Percentiles rank a stretch among this genome's conserved stretches.
These are phyloP conservation scores for Pungitius pungitius DNA, from an alignment of 2,113 vertebrate genomes.

Conservation along the genomic window DNA sequence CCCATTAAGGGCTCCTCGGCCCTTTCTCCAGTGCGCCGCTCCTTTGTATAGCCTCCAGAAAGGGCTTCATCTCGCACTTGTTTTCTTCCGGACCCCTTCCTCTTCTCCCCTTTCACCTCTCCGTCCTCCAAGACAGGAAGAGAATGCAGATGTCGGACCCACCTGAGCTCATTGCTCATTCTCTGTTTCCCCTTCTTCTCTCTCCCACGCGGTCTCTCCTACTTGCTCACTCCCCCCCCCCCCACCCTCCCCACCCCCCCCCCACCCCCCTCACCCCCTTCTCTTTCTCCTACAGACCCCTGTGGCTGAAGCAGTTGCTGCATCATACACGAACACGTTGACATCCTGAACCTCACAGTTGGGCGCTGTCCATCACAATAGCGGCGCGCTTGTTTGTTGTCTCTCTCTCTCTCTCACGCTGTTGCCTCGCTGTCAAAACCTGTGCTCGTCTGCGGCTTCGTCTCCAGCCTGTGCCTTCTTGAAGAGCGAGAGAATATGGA, in stretches of 20 bases:
- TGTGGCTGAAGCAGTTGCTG: slow-evolving; percentile 68
- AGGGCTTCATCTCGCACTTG: slow-evolving; percentile 73
- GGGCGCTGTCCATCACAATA: slow-evolving; percentile 75
- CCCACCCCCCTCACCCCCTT: not conserved
- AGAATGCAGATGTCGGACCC: slow-evolving; percentile 72
- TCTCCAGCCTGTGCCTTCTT: slow-evolving; percentile 13
- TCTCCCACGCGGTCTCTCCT: slow-evolving; percentile 43
- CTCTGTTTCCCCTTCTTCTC: slow-evolving; percentile 49
- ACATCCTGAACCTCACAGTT: slow-evolving; percentile 71
- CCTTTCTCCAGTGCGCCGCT: slow-evolving; percentile 63
- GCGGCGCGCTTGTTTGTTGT: slow-evolving; percentile 71
- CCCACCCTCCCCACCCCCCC: not conserved
- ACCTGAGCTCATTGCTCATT: slow-evolving; percentile 76
- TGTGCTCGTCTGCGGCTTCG: slow-evolving; percentile 43
- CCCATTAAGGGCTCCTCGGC: slow-evolving; percentile 68
- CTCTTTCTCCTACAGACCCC: slow-evolving; percentile 46
- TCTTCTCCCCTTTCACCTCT: slow-evolving; percentile 19
- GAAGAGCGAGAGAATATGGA: slow-evolving; percentile 13
- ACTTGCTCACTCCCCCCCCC: slow-evolving; percentile 30
- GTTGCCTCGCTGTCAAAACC: slow-evolving; percentile 63
- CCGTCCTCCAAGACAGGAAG: slow-evolving; percentile 67
- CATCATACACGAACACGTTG: slow-evolving; percentile 70
- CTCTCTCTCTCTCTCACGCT: slow-evolving; percentile 72
- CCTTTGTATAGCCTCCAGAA: slow-evolving; percentile 76
- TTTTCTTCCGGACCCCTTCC: slow-evolving; percentile 44